Conservation (phyloP, 2,113 vertebrate species). For the Aleadryas rufinucha region DNA sequence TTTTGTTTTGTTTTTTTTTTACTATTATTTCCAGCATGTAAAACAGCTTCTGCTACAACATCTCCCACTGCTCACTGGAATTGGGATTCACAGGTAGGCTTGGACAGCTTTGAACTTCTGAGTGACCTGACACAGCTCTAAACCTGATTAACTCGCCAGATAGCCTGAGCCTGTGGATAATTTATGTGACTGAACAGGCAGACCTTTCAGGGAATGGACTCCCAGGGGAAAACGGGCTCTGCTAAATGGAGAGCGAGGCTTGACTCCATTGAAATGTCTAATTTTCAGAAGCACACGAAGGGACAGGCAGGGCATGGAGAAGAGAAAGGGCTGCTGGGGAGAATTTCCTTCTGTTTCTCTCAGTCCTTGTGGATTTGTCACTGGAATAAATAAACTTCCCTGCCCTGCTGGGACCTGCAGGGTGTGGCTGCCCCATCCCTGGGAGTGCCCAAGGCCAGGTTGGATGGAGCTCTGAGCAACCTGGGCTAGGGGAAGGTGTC, state of each 20-base stretch:
- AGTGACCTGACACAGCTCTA: not conserved
- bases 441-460: fast-evolving
- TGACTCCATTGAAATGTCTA: not conserved
- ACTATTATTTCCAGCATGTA: not conserved
- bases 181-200: not conserved
- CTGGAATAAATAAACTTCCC: too few species aligned
- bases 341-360: not conserved
- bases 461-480: not conserved
- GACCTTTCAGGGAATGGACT: not conserved
- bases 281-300: not conserved
- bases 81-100: not conserved
- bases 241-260: not conserved
- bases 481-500: not conserved
- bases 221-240: not conserved
- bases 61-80: not conserved
- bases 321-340: not conserved
- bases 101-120: not conserved
- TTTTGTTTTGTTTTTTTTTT: not conserved
- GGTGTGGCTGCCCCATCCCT: not conserved
- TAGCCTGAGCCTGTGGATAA: not conserved
- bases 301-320: not conserved
- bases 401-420: not conserved
- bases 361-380: not conserved
- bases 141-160: not conserved
- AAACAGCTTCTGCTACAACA: not conserved